Evolutionary conservation across 2,888 invertebrate genomes (phyloP).

Genomic region (Deilephila porcellus): DNA sequence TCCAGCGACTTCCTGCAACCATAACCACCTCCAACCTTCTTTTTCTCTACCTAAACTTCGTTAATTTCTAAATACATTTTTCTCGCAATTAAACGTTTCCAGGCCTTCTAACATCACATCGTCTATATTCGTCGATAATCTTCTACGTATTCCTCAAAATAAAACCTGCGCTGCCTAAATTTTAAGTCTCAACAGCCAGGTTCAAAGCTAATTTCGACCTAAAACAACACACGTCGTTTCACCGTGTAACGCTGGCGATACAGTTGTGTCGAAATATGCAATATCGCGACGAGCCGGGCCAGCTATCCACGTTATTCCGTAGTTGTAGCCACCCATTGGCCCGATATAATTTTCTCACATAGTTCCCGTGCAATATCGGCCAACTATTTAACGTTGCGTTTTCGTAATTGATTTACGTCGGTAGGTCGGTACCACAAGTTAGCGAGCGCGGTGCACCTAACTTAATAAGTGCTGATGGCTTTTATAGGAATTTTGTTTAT

Average conservation of each 20-base stretch:
- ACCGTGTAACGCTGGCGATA: background rate
- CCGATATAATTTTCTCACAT: conserved; percentile 65
- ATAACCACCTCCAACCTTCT: too few species aligned
- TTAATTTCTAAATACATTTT: too few species aligned
- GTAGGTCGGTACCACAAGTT: conserved; percentile 14
- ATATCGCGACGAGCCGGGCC: conserved; percentile 48
- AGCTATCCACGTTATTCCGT: conserved; percentile 56
- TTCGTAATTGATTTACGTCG: conserved; percentile 61
- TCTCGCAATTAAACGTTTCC: too few species aligned
- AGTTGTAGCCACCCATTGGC: conserved; percentile 54
- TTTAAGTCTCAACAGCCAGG: too few species aligned
- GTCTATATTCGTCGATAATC: too few species aligned
- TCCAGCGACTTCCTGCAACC: too few species aligned
- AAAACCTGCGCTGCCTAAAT: too few species aligned
- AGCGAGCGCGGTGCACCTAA: conserved; percentile 20
- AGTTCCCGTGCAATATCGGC: conserved; percentile 60
- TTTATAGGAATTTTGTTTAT: conserved; percentile 25
- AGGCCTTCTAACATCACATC: too few species aligned
- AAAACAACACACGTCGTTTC: background rate
- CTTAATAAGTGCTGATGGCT: conserved; percentile 23
- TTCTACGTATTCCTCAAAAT: too few species aligned
- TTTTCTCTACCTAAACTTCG: too few species aligned
- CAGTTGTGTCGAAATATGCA: conserved; percentile 58
- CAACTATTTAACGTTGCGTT: conserved; percentile 68
- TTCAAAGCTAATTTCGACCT: background rate